Conservation (phyloP, 2,113 vertebrate species). For the Anguilla japonica region DNA sequence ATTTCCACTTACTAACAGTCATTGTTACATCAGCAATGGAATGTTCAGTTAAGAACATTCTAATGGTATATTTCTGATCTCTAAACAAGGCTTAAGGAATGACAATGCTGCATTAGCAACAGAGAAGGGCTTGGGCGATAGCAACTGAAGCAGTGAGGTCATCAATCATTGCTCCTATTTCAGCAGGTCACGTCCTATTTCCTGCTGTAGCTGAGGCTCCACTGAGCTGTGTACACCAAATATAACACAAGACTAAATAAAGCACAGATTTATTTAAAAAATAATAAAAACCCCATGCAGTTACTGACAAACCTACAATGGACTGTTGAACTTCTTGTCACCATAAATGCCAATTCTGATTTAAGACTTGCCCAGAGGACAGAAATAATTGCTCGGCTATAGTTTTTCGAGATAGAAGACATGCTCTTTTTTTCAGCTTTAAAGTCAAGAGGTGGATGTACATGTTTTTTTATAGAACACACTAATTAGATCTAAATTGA, state of each 20-base stretch:
- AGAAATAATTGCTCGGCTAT: conserved; percentile 10
- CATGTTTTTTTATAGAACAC: not conserved
- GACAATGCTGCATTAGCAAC: not conserved
- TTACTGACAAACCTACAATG: not conserved
- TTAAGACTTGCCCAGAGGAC: conserved; percentile 13
- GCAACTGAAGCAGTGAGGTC: not conserved
- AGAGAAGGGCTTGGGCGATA: not conserved
- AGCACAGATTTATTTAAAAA: too few relatives aligned
- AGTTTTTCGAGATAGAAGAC: not conserved
- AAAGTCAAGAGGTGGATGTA: not conserved
- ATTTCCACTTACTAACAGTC: too few relatives aligned
- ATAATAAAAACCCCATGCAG: not conserved
- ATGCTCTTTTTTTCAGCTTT: not conserved
- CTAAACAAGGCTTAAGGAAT: too few relatives aligned
- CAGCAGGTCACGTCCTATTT: not conserved
- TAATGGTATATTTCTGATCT: too few relatives aligned
- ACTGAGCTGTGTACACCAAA: not conserved
- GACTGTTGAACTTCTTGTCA: conserved; percentile 13
- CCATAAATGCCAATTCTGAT: conserved; percentile 3
- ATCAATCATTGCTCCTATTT: not conserved
- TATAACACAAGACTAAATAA: not conserved
- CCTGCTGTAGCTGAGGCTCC: not conserved
- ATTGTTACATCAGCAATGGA: too few relatives aligned
- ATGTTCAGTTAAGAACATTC: too few relatives aligned
- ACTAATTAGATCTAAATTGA: not conserved